Evolutionary conservation across 2,888 invertebrate genomes (phyloP).

Genomic region (Calephelis perditalis): DNA sequence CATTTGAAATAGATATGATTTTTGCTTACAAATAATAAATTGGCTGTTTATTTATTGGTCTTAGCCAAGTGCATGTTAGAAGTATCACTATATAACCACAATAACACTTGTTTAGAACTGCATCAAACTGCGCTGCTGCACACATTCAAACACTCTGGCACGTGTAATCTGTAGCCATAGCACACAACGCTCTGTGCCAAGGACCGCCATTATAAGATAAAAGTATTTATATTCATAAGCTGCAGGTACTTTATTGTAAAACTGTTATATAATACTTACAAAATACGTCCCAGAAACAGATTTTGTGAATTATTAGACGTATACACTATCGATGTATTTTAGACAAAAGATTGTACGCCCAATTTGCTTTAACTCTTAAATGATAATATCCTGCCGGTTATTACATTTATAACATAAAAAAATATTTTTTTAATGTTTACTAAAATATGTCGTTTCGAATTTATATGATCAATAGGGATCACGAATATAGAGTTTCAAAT

Average conservation of each 20-base stretch:
- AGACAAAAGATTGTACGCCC: no score
- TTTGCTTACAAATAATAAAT: slow-evolving; percentile 2
- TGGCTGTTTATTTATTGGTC: slow-evolving; percentile 16
- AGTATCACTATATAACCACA: slow-evolving; percentile 34
- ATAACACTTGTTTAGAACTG: slow-evolving; percentile 26
- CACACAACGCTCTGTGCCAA: slow-evolving; percentile 34
- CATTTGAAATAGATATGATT: no score
- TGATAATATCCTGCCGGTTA: no score
- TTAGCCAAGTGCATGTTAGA: slow-evolving; percentile 33
- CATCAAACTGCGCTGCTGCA: slow-evolving; percentile 37
- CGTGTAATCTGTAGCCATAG: slow-evolving; percentile 41
- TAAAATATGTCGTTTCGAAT: no score
- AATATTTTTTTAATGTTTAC: no score
- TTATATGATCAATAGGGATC: no score
- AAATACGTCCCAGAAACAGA: not conserved
- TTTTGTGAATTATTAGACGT: no score
- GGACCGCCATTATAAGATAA: slow-evolving; percentile 32
- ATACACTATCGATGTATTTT: no score
- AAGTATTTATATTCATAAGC: slow-evolving; percentile 28
- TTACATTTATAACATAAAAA: no score
- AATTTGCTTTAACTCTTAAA: no score
- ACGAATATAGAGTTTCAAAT: no score
- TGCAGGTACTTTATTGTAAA: slow-evolving; percentile 18
- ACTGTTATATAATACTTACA: not conserved
- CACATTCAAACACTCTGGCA: slow-evolving; percentile 38